Conservation (phyloP, 2,797 vertebrate genomes). For the Cetoscarus ocellatus region DNA sequence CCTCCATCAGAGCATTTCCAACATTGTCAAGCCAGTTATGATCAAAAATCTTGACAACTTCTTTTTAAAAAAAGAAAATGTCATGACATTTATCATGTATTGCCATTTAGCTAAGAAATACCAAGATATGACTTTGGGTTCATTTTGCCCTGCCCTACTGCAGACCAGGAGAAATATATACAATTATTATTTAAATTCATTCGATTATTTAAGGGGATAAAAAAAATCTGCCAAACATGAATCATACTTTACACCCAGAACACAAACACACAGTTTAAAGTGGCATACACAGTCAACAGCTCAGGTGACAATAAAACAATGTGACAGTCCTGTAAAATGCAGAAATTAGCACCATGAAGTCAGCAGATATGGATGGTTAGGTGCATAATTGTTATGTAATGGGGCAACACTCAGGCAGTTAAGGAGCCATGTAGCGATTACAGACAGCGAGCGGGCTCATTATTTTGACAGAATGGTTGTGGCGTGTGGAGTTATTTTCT, state of each 20-base stretch:
- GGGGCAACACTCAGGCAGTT: constrained; percentile 25
- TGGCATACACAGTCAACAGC: background rate
- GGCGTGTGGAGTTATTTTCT: constrained; percentile 54
- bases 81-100: no score
- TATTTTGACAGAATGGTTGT: constrained; percentile 27
- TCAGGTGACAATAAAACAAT: background rate
- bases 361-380: constrained; percentile 28
- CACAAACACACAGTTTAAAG: background rate
- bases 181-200: no score
- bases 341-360: constrained; percentile 29
- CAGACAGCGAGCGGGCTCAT: constrained; percentile 27
- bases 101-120: no score
- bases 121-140: no score
- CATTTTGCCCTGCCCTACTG: no score
- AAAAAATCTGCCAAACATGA: constrained; percentile 3
- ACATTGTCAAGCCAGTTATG: no score
- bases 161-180: no score
- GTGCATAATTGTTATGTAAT: constrained; percentile 41
- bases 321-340: constrained; percentile 14
- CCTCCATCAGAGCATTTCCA: no score
- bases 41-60: no score
- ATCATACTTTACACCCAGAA: background rate
- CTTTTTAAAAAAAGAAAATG: no score
- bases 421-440: constrained; percentile 23
- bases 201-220: background rate